Base-by-base conservation (phyloP, 2,888 invertebrate species). In the Rhingia campestris region DNA sequence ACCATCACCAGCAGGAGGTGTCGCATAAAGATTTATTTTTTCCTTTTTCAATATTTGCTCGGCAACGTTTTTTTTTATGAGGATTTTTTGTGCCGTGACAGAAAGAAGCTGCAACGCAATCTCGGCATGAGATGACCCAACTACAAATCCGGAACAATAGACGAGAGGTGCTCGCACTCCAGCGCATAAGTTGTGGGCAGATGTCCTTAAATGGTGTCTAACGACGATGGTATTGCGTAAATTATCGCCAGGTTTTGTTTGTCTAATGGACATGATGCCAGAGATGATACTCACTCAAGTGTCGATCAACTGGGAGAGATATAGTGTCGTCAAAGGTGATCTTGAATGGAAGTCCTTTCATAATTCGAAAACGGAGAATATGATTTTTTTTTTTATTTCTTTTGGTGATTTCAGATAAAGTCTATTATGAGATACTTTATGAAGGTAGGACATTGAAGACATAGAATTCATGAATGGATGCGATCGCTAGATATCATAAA, bases 181-280 rank as follows among this genome's bases (percentile, higher is more conserved):
- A 22, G 22, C 58, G 35, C 35, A 66, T 75, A 22, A 75, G 75
- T 59, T 58, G 75, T 66, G 66, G 75, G 75, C 75, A 75, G 75
- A 75, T 75, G 75, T 43, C 51, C 58, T 51, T 67, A 67, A 75
- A 67, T 37, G 51, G 58, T 66, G 66, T 59, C 30, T 51, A 75
- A 75, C 75, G 58, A 59, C 59, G 66, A 67, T 67, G 59, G 59
- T 53, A 75, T 75, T 75, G 33, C 32, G 45, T 75, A 59, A 75
- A 45, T 58, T 67, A 75, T 66, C 47, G 32, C 30, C 63, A 64
- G 59, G 54, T 67, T 66, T 66, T 66, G 51, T 75, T 75, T 66
- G 75, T 47, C 59, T 56, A 56, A 49, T 47, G 47, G 45, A 54
- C 56, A 39, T 10, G 37, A 41, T 59, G 59, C 53, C 59, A 59